Evolutionary conservation across 2,888 invertebrate species (phyloP), one percentile per base, ranked within the genome.

Genomic region (Acanthosepion pharaonis): DNA sequence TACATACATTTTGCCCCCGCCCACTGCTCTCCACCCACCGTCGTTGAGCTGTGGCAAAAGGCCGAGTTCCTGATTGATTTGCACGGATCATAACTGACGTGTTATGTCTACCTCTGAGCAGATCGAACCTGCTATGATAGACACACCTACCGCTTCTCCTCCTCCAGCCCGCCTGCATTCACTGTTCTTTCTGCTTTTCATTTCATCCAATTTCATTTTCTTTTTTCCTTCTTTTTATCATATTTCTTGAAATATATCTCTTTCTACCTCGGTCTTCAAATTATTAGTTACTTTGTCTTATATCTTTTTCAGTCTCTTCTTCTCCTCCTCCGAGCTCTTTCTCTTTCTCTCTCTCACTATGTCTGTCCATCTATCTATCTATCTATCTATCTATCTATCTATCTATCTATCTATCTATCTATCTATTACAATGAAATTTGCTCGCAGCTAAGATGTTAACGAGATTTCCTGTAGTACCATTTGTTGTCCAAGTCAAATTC

Each of bases 51-150:
- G n/a, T 78, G 78, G 78, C 78, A 78, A 78, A n/a, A n/a, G 78
- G 78, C 78, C 78, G n/a, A 78, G 78, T 78, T 11, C 23, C 78
- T 78, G 78, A 78, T 78, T 78, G 78, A 78, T 78, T 78, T 78
- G 33, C 78, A 78, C 78, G 78, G 78, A 78, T 78, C 78, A 78
- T 78, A 78, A n/a, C 78, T 78, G 78, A 78, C 78, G 78, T n/a
- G 78, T 78, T 78, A n/a, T 78, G 78, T 78, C 78, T 78, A 78
- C 78, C 78, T 78, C n/a, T 78, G 78, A 78, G 78, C 78, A 78
- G 78, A 78, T 78, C 78, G 78, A 78, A 78, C 78, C 78, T 78
- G 78, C 78, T 78, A 78, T 78, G 9, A 15, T 23, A n/a, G n/a
- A n/a, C 78, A n/a, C 9, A 78, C 78, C n/a, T 33, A 78, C n/a